Evolutionary conservation across 2,888 invertebrate genomes (phyloP), one percentile per base, ranked within the genome.

Genomic region (Chalcis sispes): DNA sequence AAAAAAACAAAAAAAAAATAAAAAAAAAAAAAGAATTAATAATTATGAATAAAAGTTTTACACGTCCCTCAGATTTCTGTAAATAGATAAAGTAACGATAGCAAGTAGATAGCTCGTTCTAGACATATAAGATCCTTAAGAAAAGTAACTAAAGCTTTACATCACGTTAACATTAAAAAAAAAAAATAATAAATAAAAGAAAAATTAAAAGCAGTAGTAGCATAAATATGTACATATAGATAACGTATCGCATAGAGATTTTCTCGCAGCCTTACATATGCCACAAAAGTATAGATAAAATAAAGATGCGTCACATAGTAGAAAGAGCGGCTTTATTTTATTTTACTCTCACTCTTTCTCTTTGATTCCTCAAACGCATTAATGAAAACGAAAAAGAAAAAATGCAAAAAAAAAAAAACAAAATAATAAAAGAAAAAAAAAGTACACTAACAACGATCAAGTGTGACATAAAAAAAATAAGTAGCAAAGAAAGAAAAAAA

Each of bases 61-160:
- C 23, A 23, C 29, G 15, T n/a, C 32, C 46, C 40, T 20, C 5
- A 36, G 15, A 62, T 46, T 64, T 27, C 46, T 69, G 54, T 27
- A 54, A 61, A 15, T n/a, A 36, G 40, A n/a, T 46, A 64, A 58
- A 73, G n/a, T 54, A 77, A 69, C 58, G 67, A 18, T 20, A 48
- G 75, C 64, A 72, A 72, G 69, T 69, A 59, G 32, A 50, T 32
- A 64, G 62, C 36, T 70, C 72, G 61, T 74, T 61, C 48, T 69
- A 72, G 75, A 56, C 54, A 13, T 46, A 64, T 69, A 74, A 61
- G 71, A 71, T 71, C 23, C 27, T 71, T 61, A 40, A 52, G 29
- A 56, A 7, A n/a, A 42, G 25, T 2, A 8, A 58, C 25, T 42
- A 36, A 25, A 48, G 27, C 7, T n/a, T n/a, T n/a, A n/a, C n/a